A percentile compares a stretch with the other conserved stretches of the same genome.
These are phyloP conservation scores for Oriolus oriolus DNA, from an alignment of 2,113 vertebrate species.

Conservation along the genomic window DNA sequence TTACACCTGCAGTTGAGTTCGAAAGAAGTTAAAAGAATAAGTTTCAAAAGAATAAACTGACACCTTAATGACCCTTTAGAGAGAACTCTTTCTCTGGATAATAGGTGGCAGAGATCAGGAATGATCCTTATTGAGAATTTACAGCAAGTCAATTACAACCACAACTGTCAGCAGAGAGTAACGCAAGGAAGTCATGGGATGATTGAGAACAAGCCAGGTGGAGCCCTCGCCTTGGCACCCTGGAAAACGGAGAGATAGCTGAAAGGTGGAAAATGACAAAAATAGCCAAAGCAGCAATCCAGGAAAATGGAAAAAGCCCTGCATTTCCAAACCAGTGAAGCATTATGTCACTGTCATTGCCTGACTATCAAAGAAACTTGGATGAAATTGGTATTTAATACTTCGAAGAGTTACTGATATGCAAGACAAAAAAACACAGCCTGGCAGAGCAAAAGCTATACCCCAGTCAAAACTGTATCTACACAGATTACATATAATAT, in stretches of 20 bases:
- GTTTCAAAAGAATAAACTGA: conserved; percentile 24
- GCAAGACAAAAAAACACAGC: not conserved
- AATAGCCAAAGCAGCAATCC: not conserved
- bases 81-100: conserved; percentile 9
- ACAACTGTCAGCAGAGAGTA: conserved; percentile 17
- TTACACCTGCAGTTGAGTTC: not conserved
- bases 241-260: not conserved
- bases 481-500: rapidly evolving
- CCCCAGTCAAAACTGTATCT: not conserved
- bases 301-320: not conserved
- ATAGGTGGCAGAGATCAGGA: conserved; percentile 16
- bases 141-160: conserved; percentile 41
- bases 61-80: conserved; percentile 23
- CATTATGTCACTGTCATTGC: not conserved
- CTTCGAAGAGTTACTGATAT: not conserved
- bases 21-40: conserved; percentile 19
- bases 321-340: not conserved
- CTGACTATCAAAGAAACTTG: not conserved
- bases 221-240: not conserved
- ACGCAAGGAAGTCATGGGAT: not conserved
- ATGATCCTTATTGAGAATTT: conserved; percentile 7
- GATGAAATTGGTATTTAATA: not conserved
- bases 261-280: not conserved
- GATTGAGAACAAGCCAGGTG: not conserved
- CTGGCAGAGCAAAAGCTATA: not conserved